Evolutionary conservation across 2,888 invertebrate species (phyloP).

Genomic region (Darwinula stevensoni): DNA sequence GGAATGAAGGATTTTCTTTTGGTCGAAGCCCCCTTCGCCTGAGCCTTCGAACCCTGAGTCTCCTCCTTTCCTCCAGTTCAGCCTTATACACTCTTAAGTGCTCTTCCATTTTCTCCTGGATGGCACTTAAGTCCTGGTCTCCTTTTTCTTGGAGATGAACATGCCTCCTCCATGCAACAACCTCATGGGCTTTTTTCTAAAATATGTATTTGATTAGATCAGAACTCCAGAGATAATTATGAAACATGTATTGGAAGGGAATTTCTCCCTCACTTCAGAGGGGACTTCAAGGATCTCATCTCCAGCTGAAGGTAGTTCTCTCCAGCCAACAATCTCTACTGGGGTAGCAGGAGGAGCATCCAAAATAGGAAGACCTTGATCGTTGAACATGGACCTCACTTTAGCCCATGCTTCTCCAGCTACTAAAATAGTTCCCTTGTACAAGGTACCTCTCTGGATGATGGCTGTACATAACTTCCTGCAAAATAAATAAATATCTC

Average conservation of each 20-base stretch:
- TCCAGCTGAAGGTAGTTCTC: slow-evolving; percentile 58
- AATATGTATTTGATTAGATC: slow-evolving; percentile 7
- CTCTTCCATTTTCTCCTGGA: slow-evolving; percentile 30
- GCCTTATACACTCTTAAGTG: slow-evolving; percentile 31
- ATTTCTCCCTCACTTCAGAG: slow-evolving; percentile 40
- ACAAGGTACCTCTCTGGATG: slow-evolving; percentile 53
- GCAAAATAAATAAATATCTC: slow-evolving; percentile 8
- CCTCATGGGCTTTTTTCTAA: slow-evolving; percentile 32
- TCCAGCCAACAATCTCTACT: slow-evolving; percentile 70
- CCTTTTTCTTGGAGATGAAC: slow-evolving; percentile 29
- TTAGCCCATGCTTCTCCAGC: slow-evolving; percentile 60
- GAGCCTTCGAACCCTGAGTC: too few species aligned
- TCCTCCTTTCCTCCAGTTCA: too few species aligned
- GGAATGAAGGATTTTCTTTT: too few species aligned
- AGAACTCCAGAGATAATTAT: neutral
- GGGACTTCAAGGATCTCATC: slow-evolving; percentile 56
- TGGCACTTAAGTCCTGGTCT: slow-evolving; percentile 26
- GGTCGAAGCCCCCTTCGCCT: too few species aligned
- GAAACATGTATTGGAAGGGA: slow-evolving; percentile 32
- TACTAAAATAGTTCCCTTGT: slow-evolving; percentile 41
- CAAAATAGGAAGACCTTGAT: slow-evolving; percentile 31
- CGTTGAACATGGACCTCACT: slow-evolving; percentile 44
- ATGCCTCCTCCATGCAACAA: slow-evolving; percentile 30
- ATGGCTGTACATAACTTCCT: slow-evolving; percentile 56
- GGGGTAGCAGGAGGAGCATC: slow-evolving; percentile 49